Conservation (phyloP, 2,113 vertebrate genomes). For the Siniperca chuatsi region DNA sequence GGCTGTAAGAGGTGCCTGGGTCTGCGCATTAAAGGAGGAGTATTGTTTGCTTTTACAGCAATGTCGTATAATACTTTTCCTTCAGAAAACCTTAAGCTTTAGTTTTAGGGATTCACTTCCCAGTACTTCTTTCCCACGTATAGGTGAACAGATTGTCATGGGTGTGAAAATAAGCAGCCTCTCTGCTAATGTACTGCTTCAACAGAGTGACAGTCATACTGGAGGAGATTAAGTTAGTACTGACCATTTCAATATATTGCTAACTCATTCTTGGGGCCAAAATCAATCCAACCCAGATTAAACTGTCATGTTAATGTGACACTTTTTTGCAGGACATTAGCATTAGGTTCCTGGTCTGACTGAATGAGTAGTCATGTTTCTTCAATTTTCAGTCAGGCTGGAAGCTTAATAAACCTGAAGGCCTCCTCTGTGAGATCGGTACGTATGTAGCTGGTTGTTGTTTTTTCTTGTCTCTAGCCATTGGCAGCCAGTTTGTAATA, state of each 20-base stretch:
- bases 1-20: background rate
- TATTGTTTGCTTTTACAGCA: background rate
- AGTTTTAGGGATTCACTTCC: background rate
- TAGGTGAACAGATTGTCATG: background rate
- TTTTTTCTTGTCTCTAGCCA: background rate
- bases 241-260: background rate
- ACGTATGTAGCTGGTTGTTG: background rate
- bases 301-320: background rate
- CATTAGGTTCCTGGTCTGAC: background rate
- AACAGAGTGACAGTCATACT: background rate
- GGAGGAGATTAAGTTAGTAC: background rate
- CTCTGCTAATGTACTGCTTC: background rate
- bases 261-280: background rate
- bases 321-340: background rate
- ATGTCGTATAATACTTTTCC: background rate
- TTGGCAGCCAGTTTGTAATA: background rate
- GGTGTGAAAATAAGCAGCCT: background rate
- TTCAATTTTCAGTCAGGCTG: background rate
- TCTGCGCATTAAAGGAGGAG: background rate
- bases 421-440: background rate
- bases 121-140: background rate
- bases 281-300: background rate
- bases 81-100: background rate
- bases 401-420: background rate
- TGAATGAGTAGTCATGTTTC: background rate